A percentile compares a stretch with the other conserved stretches of the same genome.
Conservation (phyloP, 2,797 vertebrate species). For the Hippoglossus hippoglossus region DNA sequence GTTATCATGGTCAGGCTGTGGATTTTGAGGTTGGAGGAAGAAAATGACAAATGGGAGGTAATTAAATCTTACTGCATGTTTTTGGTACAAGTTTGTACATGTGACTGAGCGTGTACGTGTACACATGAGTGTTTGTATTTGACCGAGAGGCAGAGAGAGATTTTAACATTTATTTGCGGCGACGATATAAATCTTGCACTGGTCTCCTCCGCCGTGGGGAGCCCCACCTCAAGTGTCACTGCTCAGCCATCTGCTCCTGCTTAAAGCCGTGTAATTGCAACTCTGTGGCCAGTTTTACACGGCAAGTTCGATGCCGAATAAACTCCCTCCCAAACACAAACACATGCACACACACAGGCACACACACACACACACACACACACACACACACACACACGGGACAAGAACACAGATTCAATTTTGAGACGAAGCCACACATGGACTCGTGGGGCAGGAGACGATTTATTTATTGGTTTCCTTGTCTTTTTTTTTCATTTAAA, state of each 20-base stretch:
- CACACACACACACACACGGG: background rate
- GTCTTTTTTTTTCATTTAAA: constrained; percentile 1
- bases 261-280: constrained; percentile 74
- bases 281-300: constrained; percentile 67
- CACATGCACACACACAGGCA: constrained; percentile 10
- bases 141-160: constrained; percentile 14
- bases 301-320: constrained; percentile 50
- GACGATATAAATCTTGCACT: constrained; percentile 54
- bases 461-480: constrained; percentile 5
- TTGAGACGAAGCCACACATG: background rate
- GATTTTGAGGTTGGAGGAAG: constrained; percentile 52
- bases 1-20: constrained; percentile 51
- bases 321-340: constrained; percentile 35
- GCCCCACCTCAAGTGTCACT: constrained; percentile 68
- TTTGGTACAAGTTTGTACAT: constrained; percentile 3
- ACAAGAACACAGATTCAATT: background rate
- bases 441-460: background rate
- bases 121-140: constrained; percentile 8
- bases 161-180: constrained; percentile 42
- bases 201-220: constrained; percentile 56
- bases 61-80: constrained; percentile 44
- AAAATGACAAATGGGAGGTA: constrained; percentile 54
- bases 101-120: background rate
- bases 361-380: constrained; percentile 10
- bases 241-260: constrained; percentile 74